Percentiles rank a stretch among this genome's conserved stretches.
Evolutionary conservation across 2,113 vertebrate genomes (phyloP).

Genomic region (Chaetops frenatus): DNA sequence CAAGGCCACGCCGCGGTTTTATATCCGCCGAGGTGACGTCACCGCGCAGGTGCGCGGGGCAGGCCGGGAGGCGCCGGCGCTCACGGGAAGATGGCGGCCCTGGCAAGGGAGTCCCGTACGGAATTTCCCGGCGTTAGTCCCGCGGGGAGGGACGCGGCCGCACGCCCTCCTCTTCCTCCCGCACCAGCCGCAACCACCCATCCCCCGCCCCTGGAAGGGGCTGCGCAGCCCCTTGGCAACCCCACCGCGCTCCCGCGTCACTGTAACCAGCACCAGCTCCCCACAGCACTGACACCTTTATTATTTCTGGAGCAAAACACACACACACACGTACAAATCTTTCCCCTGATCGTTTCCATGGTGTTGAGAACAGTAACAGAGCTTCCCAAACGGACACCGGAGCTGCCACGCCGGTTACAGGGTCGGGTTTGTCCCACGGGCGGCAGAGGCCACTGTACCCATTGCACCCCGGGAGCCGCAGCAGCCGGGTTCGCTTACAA

Average conservation of each 20-base stretch:
- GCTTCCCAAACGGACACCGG: not conserved
- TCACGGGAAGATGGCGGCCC: not conserved
- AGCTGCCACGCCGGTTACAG: not conserved
- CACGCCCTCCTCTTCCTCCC: not conserved
- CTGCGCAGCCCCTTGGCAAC: not conserved
- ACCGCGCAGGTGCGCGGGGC: not conserved
- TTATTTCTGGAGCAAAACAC: constrained; percentile 8
- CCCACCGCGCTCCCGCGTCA: not conserved
- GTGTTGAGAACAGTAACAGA: not conserved
- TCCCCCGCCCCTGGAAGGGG: not conserved
- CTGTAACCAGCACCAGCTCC: not conserved
- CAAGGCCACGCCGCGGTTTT: rapidly evolving
- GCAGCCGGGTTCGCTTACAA: not conserved
- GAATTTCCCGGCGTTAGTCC: not conserved
- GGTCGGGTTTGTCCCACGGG: not conserved
- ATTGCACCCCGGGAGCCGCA: not conserved
- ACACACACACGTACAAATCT: not conserved
- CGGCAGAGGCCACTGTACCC: not conserved
- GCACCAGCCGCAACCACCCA: not conserved
- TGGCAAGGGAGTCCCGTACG: rapidly evolving
- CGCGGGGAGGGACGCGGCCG: not conserved
- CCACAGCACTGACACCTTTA: constrained; percentile 21
- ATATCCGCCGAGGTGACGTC: not conserved
- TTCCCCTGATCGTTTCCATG: not conserved
- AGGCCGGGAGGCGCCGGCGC: not conserved